phyloP scores from a whole-genome alignment of 2,797 vertebrate species.

The Rhinella marina region DNA sequence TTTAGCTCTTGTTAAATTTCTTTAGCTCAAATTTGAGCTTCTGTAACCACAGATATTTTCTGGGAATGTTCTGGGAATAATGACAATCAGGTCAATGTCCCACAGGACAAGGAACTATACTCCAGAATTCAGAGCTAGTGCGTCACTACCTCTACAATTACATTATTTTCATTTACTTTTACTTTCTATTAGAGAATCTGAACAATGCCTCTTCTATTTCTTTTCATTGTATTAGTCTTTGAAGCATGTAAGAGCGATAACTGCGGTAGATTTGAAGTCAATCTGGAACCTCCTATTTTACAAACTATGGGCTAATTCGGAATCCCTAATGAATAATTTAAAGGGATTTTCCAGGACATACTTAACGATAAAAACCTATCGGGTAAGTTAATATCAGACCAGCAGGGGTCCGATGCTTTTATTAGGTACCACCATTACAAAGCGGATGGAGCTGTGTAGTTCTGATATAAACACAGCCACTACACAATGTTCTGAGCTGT shows the following conservation, averaged over 20 bases:
- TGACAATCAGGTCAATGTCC: background rate
- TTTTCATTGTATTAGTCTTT: background rate
- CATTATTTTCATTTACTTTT: background rate
- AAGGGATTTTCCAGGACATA: too few species aligned
- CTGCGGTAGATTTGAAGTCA: background rate
- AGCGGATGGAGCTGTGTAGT: too few species aligned
- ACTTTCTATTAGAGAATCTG: background rate
- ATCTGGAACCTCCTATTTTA: background rate
- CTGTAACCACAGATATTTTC: background rate
- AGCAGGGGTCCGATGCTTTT: too few species aligned
- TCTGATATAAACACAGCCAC: too few species aligned
- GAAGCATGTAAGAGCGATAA: background rate
- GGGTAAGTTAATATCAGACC: too few species aligned
- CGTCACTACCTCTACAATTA: background rate
- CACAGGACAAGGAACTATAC: background rate
- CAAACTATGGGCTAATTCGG: background rate
- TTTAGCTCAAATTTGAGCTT: background rate
- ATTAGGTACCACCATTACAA: too few species aligned
- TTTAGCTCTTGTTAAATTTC: background rate
- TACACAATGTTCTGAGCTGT: too few species aligned
- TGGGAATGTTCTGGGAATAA: background rate
- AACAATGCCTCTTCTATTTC: background rate
- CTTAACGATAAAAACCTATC: too few species aligned
- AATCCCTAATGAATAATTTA: too few species aligned
- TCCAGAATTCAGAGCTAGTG: background rate